phyloP scores from a whole-genome alignment of 53 echinoderm and acorn worm genomes.

The Mesocentrotus franciscanus region DNA sequence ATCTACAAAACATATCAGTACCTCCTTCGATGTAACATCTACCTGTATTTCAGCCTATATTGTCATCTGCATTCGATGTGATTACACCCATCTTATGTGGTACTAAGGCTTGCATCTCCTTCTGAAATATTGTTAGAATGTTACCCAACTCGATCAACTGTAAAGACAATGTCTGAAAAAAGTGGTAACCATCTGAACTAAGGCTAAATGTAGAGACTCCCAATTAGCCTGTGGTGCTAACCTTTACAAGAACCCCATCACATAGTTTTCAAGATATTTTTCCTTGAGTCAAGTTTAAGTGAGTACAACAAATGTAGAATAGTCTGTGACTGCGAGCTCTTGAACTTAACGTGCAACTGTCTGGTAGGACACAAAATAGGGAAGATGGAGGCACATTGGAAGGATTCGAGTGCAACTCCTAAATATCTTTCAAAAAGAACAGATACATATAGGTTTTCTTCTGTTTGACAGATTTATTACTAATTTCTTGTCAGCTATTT shows the following conservation, averaged over 20 bases:
- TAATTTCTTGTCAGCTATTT: too few species aligned
- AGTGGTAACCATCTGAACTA: not conserved
- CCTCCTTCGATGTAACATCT: too few species aligned
- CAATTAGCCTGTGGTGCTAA: constrained; percentile 22
- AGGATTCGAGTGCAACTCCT: not conserved
- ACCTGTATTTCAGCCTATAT: too few species aligned
- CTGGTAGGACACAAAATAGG: not conserved
- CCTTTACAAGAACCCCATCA: constrained; percentile 15
- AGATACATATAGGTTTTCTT: too few species aligned
- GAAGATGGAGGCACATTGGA: not conserved
- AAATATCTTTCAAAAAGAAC: not conserved
- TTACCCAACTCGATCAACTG: too few species aligned
- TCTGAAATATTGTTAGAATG: too few species aligned
- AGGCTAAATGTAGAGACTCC: not conserved
- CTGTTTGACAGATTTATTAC: too few species aligned
- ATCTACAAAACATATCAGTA: too few species aligned
- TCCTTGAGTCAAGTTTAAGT: constrained; percentile 9
- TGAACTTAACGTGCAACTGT: not conserved
- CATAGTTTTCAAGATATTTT: not conserved
- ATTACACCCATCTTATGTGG: too few species aligned
- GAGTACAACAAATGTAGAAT: not conserved
- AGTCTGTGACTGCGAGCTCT: constrained; percentile 2
- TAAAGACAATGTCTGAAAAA: not conserved
- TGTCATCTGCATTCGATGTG: too few species aligned
- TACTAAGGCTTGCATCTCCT: too few species aligned